phyloP scores from a whole-genome alignment of 1,140 invertebrate species.

The Cydia pomonella region DNA sequence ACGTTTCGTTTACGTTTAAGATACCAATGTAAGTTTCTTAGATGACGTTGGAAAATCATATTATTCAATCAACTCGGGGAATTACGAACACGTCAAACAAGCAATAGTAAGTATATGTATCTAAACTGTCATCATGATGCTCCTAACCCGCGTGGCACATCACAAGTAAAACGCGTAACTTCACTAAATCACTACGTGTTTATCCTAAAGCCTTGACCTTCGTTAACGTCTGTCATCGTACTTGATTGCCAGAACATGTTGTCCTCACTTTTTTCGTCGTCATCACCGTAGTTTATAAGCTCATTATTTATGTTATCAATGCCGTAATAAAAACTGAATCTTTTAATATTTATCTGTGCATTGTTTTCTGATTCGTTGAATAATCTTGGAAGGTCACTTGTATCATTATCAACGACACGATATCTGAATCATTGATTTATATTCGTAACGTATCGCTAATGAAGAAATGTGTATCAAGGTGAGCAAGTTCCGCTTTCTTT shows the following conservation, averaged over 20 bases:
- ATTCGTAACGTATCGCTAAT: conserved; percentile 7
- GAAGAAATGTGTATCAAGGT: conserved; percentile 9
- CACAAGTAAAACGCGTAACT: conserved; percentile 12
- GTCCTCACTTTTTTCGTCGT: conserved; percentile 28
- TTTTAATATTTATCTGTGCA: conserved; percentile 15
- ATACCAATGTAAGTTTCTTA: too few relatives aligned
- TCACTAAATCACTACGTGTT: conserved; percentile 20
- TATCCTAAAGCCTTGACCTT: conserved; percentile 25
- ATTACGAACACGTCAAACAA: background rate
- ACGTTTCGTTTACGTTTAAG: too few relatives aligned
- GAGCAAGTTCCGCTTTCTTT: conserved; percentile 2
- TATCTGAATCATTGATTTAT: conserved; percentile 19
- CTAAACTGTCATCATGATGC: background rate
- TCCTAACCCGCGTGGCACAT: background rate
- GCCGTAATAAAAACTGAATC: background rate
- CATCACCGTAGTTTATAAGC: background rate
- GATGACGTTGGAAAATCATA: background rate
- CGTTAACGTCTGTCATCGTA: conserved; percentile 24
- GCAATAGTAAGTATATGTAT: background rate
- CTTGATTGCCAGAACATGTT: conserved; percentile 27
- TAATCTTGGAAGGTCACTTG: conserved; percentile 21
- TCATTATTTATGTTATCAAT: conserved; percentile 4
- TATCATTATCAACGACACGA: conserved; percentile 9
- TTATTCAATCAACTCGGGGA: background rate
- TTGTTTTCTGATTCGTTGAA: conserved; percentile 7